Evolutionary conservation across 1,140 invertebrate species (phyloP).

Genomic region (Heliconius hermathena): DNA sequence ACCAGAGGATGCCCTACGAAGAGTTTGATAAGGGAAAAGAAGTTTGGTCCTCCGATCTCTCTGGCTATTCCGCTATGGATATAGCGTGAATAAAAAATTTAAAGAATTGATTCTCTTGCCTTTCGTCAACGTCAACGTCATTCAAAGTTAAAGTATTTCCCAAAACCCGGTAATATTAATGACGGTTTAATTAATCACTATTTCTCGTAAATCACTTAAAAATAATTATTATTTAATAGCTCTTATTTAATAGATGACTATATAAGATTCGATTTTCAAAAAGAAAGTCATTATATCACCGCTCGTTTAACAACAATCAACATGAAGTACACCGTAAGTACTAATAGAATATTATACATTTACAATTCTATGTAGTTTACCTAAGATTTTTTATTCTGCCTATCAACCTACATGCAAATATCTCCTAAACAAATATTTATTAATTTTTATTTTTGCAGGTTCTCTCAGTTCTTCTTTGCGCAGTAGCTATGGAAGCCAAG

Average conservation of each 20-base stretch:
- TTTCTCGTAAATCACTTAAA: background rate
- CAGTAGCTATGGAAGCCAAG: constrained; percentile 15
- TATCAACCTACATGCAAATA: no score
- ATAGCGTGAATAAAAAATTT: no score
- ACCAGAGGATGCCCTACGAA: no score
- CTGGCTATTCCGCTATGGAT: no score
- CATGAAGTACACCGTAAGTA: constrained; percentile 42
- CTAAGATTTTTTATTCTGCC: no score
- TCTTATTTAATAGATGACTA: background rate
- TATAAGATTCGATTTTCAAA: constrained; percentile 17
- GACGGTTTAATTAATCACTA: constrained; percentile 5
- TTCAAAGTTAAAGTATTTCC: background rate
- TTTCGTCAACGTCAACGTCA: background rate
- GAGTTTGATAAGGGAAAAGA: no score
- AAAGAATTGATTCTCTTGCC: no score
- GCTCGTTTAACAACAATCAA: background rate
- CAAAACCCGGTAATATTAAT: background rate
- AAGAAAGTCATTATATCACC: background rate
- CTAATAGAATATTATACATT: background rate
- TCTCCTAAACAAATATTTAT: background rate
- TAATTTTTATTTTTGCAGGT: constrained; percentile 22
- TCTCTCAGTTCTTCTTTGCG: constrained; percentile 20
- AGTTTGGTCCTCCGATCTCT: no score
- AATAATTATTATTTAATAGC: constrained; percentile 23
- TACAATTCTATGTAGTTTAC: no score